Evolutionary conservation across 2,797 vertebrate genomes (phyloP).

Genomic region (Rhincodon typus): DNA sequence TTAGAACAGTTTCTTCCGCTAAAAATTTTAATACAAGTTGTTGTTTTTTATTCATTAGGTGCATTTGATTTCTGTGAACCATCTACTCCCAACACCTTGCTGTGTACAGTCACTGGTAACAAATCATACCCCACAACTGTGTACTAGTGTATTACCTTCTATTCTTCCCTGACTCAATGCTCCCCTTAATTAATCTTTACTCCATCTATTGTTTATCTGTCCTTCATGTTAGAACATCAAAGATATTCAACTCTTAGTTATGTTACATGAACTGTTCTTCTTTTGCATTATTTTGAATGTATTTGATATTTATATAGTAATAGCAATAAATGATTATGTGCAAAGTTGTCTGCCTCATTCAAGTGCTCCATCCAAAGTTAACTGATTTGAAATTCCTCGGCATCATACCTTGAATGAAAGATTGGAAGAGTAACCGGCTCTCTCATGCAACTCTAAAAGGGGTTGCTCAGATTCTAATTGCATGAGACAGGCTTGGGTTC

Average conservation of each 20-base stretch:
- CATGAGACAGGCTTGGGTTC: slow-evolving; percentile 2
- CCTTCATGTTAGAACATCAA: not conserved
- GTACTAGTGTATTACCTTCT: not conserved
- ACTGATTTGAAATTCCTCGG: not conserved
- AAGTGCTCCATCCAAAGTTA: not conserved
- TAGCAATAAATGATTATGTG: not conserved
- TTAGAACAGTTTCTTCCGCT: not conserved
- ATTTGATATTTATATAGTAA: not conserved
- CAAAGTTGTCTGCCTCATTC: not conserved
- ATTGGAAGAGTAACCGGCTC: not conserved
- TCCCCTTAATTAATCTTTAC: not conserved
- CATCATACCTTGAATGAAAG: not conserved
- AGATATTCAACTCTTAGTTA: not conserved
- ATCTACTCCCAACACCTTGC: not conserved
- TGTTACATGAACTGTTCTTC: not conserved
- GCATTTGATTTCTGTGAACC: not conserved
- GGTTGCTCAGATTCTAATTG: slow-evolving; percentile 9
- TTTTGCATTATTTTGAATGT: not conserved
- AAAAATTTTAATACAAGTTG: not conserved
- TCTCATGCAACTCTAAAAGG: not conserved
- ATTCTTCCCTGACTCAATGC: not conserved
- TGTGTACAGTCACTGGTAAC: not conserved
- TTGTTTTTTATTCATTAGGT: not conserved
- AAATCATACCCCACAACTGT: not conserved
- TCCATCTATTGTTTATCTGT: not conserved